A percentile compares a stretch with the other conserved stretches of the same genome.
These are phyloP conservation scores for Podiceps cristatus DNA, from an alignment of 2,113 vertebrate species.

Conservation along the genomic window DNA sequence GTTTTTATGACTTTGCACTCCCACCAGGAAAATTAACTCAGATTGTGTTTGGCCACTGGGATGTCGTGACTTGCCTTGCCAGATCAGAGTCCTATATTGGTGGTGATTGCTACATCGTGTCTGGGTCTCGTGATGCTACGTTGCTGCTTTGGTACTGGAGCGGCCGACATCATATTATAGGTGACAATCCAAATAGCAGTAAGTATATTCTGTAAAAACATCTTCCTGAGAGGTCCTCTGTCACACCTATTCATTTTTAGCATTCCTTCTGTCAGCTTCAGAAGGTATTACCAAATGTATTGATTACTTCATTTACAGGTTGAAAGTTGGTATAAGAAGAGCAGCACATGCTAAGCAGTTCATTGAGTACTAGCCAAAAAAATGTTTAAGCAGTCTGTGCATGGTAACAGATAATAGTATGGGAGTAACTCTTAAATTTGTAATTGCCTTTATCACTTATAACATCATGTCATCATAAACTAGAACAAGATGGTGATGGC, in stretches of 20 bases:
- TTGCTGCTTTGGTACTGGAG: slow-evolving; percentile 99
- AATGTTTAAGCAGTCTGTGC: background rate
- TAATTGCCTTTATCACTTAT: background rate
- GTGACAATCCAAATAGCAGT: slow-evolving; percentile 98
- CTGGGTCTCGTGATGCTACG: slow-evolving; percentile 94
- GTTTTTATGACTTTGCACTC: background rate
- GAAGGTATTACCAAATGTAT: background rate
- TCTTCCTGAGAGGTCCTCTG: background rate
- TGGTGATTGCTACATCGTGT: slow-evolving; percentile 98
- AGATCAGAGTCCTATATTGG: slow-evolving; percentile 97
- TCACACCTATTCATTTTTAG: background rate
- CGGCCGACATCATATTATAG: slow-evolving; percentile 96
- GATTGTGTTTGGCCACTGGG: slow-evolving; percentile 99
- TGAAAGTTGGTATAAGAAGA: background rate
- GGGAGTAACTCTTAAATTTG: slow-evolving; percentile 9
- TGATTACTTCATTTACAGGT: background rate
- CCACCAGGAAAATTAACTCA: slow-evolving; percentile 92
- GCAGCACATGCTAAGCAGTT: background rate
- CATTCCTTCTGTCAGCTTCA: background rate
- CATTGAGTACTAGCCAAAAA: background rate
- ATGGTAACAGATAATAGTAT: background rate
- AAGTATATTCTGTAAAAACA: slow-evolving; percentile 66
- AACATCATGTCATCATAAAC: background rate
- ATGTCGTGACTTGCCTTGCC: slow-evolving; percentile 96
- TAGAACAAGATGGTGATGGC: slow-evolving; percentile 1